Base-by-base conservation (phyloP, 2,113 vertebrate genomes). In the Columbina picui region DNA sequence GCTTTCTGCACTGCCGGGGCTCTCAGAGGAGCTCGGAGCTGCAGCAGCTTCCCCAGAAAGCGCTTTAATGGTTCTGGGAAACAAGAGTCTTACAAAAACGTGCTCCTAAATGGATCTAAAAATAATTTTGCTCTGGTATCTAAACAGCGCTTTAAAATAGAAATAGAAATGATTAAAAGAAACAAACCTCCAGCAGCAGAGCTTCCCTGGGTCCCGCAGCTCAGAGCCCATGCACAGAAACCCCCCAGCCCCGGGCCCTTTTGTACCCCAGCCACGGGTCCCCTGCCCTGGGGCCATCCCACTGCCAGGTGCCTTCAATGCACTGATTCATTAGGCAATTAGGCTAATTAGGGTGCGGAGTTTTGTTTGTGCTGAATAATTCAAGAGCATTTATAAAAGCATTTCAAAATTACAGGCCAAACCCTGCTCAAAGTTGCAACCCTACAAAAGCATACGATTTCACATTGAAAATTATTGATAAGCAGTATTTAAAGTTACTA, bases 401-500 rank as follows among this genome's bases (percentile, higher is more conserved):
- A 4, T 56, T 64, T 6, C 38, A 25, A 6, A 32, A 14, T 0
- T 6, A 2, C 5, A 19, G 23, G 10, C 18, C 7, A 1, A 49
- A 65, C 8, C 21, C 63, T 9, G 8, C 3, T 20, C 1, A 5
- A 67, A 45, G 63, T 0, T 41, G 21, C 14, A 65, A 12, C 56
- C 41, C 34, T 10, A 1, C 26, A 14, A 7, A 7, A 50, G 26
- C 3, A 1, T 7, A 9, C 7, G 29, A 30, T 14, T 38, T 60
- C 32, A 0, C 0, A 2, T 5, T 3, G 30, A 8, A 25, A 20
- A 30, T 3, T 14, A 30, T 0, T 14, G 21, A 13, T 3, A 0
- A 26, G 19, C 26, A 7, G 9, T 8, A 7, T 49, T 29, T 25
- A 4, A 41, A n/a, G 38, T 55, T 16, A 0, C 2, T 26, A 0